Base-by-base conservation (phyloP, 1,140 invertebrate species). In the Scaptomyza hsui region DNA sequence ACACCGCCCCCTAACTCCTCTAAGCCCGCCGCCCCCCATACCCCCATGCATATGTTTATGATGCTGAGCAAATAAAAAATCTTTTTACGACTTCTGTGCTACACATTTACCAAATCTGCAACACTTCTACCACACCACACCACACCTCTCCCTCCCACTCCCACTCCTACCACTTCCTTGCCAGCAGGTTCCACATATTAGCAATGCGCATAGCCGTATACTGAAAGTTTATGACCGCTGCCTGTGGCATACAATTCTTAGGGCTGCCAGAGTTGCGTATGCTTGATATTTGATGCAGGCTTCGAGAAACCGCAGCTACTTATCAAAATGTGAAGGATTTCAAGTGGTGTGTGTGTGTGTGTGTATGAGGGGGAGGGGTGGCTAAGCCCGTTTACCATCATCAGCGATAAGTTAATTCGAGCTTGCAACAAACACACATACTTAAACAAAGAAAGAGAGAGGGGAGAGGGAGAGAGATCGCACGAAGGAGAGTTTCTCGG, bases 41-140 rank as follows among this genome's bases (percentile, higher is more conserved):
- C 9, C 9, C 12, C 39, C 42, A 42, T 60, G 56, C 80, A 79
- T 83, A 83, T 83, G 80, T 85, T 83, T 83, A 86, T 83, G 68
- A 63, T 56, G 52, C 35, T 65, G 51, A n/a, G 67, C 81, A 76
- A 86, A 83, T 86, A 83, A 83, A 64, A 86, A 80, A 80, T 83
- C 68, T 79, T 80, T 83, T 83, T 83, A 83, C 81, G 79, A 83
- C 81, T 70, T 65, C 39, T 35, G 51, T 45, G 55, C 39, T 19
- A 44, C 55, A 57, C 55, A 44, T 45, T 39, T 55, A 44, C 62
- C 60, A 52, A 55, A 70, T 65, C 65, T 39, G 39, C 62, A 55
- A 55, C 37, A 55, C 37, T 55, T 37, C 15, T 55, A 19, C 39
- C 35, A 15, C 41, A 12, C 4, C 10, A 13, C 24, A 18, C 6